phyloP scores from a whole-genome alignment of 2,888 invertebrate species.

The Synergus itoensis region DNA sequence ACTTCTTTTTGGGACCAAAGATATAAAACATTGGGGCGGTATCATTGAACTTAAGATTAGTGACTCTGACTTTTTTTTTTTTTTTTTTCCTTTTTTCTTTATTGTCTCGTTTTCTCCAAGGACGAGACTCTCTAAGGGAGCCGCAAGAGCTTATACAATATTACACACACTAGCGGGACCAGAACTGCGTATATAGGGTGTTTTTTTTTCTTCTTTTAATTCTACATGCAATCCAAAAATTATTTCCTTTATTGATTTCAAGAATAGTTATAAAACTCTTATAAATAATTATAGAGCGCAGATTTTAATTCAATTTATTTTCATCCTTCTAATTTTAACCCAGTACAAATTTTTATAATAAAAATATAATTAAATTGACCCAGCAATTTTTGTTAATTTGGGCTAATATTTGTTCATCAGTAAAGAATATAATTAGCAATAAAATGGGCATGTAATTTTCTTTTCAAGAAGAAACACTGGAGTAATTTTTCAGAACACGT shows the following conservation, averaged over 20 bases:
- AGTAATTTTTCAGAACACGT: slow-evolving; percentile 23
- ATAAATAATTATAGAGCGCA: no score
- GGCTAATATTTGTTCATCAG: not conserved
- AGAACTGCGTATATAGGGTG: slow-evolving; percentile 41
- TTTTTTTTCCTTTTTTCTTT: slow-evolving; percentile 29
- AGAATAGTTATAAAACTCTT: not conserved
- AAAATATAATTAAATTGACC: slow-evolving; percentile 4
- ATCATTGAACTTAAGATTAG: slow-evolving; percentile 41
- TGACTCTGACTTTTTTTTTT: slow-evolving; percentile 33
- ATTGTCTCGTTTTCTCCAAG: slow-evolving; percentile 50
- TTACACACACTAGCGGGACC: slow-evolving; percentile 33
- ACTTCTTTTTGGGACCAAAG: slow-evolving; percentile 23
- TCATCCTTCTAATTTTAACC: no score
- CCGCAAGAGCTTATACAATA: slow-evolving; percentile 31
- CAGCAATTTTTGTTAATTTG: not conserved
- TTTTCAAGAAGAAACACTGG: not conserved
- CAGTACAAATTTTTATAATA: no score
- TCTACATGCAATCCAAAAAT: not conserved
- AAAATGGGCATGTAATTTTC: slow-evolving; percentile 1
- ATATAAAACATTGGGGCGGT: slow-evolving; percentile 40
- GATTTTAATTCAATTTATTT: no score
- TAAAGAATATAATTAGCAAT: not conserved
- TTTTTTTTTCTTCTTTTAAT: slow-evolving; percentile 15
- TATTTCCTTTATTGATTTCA: not conserved
- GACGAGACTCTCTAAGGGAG: slow-evolving; percentile 43